Evolutionary conservation across 2,888 invertebrate species (phyloP).

Genomic region (Ormyrus labotus): DNA sequence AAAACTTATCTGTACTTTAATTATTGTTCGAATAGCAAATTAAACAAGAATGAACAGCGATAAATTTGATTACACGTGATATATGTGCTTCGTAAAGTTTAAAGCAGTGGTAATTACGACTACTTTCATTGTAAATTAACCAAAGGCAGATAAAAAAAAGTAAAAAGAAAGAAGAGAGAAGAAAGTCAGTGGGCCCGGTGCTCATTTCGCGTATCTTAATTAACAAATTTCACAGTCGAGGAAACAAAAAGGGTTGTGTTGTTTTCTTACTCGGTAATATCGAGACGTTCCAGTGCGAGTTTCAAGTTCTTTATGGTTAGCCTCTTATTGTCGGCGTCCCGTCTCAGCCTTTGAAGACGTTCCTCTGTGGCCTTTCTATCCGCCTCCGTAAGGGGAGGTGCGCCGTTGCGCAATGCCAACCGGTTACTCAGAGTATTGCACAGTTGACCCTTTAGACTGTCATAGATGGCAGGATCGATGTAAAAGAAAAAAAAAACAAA

Average conservation of each 20-base stretch:
- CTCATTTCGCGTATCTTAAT: slow-evolving; percentile 11
- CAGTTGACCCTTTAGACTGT: slow-evolving; percentile 82
- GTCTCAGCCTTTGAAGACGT: slow-evolving; percentile 78
- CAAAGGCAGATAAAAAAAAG: not conserved
- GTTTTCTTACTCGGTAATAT: slow-evolving; percentile 89
- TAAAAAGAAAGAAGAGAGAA: not conserved
- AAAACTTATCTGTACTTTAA: no score
- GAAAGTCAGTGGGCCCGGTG: not conserved
- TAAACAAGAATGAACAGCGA: no score
- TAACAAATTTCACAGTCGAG: slow-evolving; percentile 5
- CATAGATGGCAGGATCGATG: slow-evolving; percentile 5
- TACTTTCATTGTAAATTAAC: not conserved
- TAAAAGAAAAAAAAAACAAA: slow-evolving; percentile 1
- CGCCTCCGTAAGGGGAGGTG: slow-evolving; percentile 76
- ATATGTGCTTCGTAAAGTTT: no score
- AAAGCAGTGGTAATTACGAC: no score
- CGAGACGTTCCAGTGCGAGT: slow-evolving; percentile 87
- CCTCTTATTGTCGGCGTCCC: slow-evolving; percentile 87
- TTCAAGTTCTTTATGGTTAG: slow-evolving; percentile 89
- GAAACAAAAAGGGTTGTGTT: not conserved
- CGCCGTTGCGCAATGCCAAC: slow-evolving; percentile 74
- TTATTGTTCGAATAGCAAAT: no score
- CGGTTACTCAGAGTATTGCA: slow-evolving; percentile 79
- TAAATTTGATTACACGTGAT: no score
- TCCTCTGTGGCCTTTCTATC: slow-evolving; percentile 80